A percentile compares a stretch with the other conserved stretches of the same genome.
Evolutionary conservation across 2,888 invertebrate species (phyloP).

Genomic region (Aethes cnicana): DNA sequence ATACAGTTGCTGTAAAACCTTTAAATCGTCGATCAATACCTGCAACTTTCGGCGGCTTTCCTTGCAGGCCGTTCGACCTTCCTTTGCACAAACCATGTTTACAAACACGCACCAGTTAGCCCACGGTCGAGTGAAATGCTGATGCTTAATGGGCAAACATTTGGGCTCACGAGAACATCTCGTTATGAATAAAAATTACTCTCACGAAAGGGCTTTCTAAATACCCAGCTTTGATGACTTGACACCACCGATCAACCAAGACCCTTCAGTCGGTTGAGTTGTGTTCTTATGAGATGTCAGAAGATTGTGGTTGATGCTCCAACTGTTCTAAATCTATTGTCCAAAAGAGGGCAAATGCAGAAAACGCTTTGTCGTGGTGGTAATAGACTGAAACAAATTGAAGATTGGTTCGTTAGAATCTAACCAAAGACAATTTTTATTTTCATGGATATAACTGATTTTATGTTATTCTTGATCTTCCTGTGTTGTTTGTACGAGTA

Average conservation of each 20-base stretch:
- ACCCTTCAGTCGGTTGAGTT: not conserved
- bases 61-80: no score
- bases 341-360: constrained; percentile 28
- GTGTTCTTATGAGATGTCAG: constrained; percentile 1
- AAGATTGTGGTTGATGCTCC: constrained; percentile 2
- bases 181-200: constrained; percentile 46
- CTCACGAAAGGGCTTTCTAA: constrained; percentile 58
- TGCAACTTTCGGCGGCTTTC: no score
- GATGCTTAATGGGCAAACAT: constrained; percentile 42
- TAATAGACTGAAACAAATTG: constrained; percentile 23
- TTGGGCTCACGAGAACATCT: constrained; percentile 53
- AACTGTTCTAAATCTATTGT: constrained; percentile 19
- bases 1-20: no score
- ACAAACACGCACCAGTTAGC: constrained; percentile 24
- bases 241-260: constrained; percentile 12
- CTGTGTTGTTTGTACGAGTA: no score
- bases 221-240: constrained; percentile 44
- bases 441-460: constrained; percentile 7
- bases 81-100: constrained; percentile 17
- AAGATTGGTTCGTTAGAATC: constrained; percentile 7
- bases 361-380: constrained; percentile 17
- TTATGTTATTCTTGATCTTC: no score
- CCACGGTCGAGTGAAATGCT: constrained; percentile 27
- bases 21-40: no score
- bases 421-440: constrained; percentile 8